phyloP scores from a whole-genome alignment of 2,888 invertebrate species.

The Leucozona laternaria region DNA sequence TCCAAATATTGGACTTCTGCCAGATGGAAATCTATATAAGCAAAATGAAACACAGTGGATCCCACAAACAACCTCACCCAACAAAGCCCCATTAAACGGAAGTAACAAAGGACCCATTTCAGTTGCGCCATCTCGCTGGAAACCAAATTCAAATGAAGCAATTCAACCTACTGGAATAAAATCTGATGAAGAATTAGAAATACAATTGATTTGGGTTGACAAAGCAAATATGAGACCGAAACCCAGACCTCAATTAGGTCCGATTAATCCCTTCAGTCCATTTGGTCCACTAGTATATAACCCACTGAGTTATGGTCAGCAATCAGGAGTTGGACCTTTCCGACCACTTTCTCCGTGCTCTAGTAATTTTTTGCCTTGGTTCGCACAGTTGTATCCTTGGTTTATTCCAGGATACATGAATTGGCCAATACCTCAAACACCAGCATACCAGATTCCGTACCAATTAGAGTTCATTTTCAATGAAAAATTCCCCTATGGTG shows the following conservation, averaged over 20 bases:
- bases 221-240: not conserved
- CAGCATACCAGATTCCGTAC: not conserved
- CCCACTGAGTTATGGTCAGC: not conserved
- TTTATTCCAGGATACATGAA: not conserved
- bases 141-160: not conserved
- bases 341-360: not conserved
- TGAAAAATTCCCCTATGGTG: not conserved
- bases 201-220: not conserved
- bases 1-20: not conserved
- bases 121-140: not conserved
- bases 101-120: not conserved
- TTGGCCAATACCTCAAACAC: slow-evolving; percentile 3
- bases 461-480: not conserved
- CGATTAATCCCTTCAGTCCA: not conserved
- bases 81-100: not conserved
- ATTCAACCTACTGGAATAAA: not conserved
- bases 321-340: not conserved
- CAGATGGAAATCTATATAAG: not conserved
- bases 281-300: not conserved
- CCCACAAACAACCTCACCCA: not conserved
- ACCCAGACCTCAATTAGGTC: not conserved
- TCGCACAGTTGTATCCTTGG: not conserved
- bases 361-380: not conserved
- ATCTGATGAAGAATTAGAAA: not conserved
- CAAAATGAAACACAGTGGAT: not conserved